Evolutionary conservation across 2,888 invertebrate species (phyloP), one percentile per base, ranked within the genome.

Genomic region (Hirudinaria manillensis): DNA sequence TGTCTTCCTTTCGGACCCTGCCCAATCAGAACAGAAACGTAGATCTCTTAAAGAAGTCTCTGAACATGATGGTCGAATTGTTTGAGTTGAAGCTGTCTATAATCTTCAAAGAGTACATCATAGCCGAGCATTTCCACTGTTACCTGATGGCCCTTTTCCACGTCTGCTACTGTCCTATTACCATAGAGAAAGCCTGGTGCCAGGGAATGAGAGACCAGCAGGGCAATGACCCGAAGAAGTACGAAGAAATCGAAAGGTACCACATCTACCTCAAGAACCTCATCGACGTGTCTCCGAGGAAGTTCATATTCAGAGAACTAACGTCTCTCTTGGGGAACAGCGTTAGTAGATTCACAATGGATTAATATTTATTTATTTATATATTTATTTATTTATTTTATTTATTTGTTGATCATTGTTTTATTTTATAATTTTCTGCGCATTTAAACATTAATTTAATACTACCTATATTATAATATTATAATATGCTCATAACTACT

Each of bases 301-400:
- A 68, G 68, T 68, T 68, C 36, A 68, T 68, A 34, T 68, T 68
- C 36, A 68, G 68, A 32, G 68, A 68, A 24, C 36, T 68, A 7
- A 68, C 32, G 1, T 2, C 2, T 24, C 36, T 68, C 32, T 10
- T 68, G 0, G 68, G 68, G 34, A 32, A 19, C 68, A 34, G 61
- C 24, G 24, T 29, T 4, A 16, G 29, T 61, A n/a, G 61, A n/a
- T n/a, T n/a, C n/a, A n/a, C n/a, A n/a, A n/a, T n/a, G n/a, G n/a
- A n/a, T n/a, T n/a, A n/a, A n/a, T n/a, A n/a, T n/a, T 61, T 61
- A 13, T 27, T 29, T 61, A 4, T 27, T 61, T 61, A n/a, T n/a
- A n/a, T n/a, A n/a, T 61, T 27, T 29, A 61, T 16, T 61, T 61
- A 13, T 61, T 61, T 61, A 10, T 13, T 1, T 61, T 21, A 61